A percentile compares a stretch with the other conserved stretches of the same genome.
Conservation (phyloP, 2,797 vertebrate genomes). For the Sylvilagus floridanus region DNA sequence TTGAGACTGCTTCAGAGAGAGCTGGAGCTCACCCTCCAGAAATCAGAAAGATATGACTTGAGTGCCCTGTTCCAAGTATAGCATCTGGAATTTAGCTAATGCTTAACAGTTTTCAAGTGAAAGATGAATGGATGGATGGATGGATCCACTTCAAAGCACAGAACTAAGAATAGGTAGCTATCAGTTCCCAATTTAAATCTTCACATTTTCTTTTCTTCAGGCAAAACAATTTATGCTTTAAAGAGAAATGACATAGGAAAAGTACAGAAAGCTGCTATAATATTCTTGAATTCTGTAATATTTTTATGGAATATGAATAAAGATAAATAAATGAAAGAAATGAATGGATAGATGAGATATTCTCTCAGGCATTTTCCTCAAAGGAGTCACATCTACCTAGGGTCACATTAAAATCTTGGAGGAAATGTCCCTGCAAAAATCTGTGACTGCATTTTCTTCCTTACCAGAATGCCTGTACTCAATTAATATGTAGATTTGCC, state of each 20-base stretch:
- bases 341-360: not conserved
- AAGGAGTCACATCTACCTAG: not conserved
- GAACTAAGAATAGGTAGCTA: not conserved
- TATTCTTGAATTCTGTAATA: not conserved
- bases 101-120: not conserved
- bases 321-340: conserved; percentile 29
- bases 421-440: not conserved
- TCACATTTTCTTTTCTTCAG: not conserved
- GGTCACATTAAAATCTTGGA: conserved; percentile 16
- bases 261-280: not conserved
- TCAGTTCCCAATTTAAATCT: not conserved
- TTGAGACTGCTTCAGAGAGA: not conserved
- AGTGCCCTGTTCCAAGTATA: not conserved
- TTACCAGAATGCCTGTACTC: not conserved
- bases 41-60: conserved; percentile 13
- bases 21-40: not conserved
- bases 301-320: not conserved
- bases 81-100: not conserved
- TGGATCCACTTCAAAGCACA: not conserved
- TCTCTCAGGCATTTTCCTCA: not conserved
- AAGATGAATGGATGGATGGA: not conserved
- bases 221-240: conserved; percentile 1
- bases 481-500: conserved; percentile 53
- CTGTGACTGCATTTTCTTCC: not conserved
- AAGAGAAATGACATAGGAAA: conserved; percentile 21